These are phyloP conservation scores for Bagarius yarrelli DNA, from an alignment of 2,113 vertebrate genomes.

Conservation along the genomic window DNA sequence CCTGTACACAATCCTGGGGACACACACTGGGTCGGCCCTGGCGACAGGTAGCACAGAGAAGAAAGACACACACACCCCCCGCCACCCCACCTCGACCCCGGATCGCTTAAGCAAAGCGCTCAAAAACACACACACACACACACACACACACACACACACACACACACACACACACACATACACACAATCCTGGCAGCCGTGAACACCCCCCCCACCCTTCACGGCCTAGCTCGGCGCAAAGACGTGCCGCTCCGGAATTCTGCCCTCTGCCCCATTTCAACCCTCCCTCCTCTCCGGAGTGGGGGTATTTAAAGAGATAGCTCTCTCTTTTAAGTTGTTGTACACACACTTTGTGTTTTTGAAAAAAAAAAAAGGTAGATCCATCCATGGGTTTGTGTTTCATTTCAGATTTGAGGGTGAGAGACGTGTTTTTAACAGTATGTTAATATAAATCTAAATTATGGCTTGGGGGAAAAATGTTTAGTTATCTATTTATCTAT, in stretches of 20 bases:
- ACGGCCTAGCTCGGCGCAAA: conserved; percentile 65
- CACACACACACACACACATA: conserved; percentile 14
- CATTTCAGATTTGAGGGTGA: background rate
- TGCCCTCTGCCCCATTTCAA: conserved; percentile 76
- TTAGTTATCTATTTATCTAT: background rate
- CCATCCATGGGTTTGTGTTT: background rate
- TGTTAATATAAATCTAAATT: background rate
- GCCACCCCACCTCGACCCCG: no score
- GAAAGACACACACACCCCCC: no score
- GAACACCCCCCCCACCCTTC: conserved; percentile 45
- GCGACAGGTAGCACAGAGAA: no score
- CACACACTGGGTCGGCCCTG: no score
- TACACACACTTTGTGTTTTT: conserved; percentile 36
- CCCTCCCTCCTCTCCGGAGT: conserved; percentile 52
- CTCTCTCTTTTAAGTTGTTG: conserved; percentile 63
- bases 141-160: conserved; percentile 30
- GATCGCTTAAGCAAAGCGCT: no score
- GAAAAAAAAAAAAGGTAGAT: background rate
- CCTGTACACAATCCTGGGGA: no score
- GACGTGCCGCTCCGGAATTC: conserved; percentile 73
- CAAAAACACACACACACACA: conserved; percentile 14
- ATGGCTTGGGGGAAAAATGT: background rate
- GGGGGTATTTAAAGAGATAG: conserved; percentile 74
- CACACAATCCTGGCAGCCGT: conserved; percentile 53
- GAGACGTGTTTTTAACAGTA: background rate